Percentiles rank a stretch among this genome's conserved stretches.
phyloP scores from a whole-genome alignment of 2,113 vertebrate genomes.

The Ciconia boyciana region DNA sequence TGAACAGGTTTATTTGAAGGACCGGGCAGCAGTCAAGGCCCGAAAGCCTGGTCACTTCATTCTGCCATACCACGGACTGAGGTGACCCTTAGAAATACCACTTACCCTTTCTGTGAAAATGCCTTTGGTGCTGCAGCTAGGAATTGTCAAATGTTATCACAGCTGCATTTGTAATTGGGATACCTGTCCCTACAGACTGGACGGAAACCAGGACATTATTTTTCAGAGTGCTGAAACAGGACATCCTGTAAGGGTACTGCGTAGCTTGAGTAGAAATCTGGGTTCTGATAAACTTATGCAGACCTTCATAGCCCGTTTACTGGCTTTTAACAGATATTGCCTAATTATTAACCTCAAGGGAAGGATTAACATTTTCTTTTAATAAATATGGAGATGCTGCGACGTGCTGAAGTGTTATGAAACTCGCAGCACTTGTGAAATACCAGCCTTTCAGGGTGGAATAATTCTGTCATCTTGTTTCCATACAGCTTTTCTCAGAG shows the following conservation, averaged over 20 bases:
- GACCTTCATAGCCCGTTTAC: neutral
- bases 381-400: neutral
- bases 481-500: neutral
- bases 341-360: neutral
- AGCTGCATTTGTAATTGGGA: neutral
- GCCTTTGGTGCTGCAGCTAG: neutral
- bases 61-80: neutral
- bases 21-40: neutral
- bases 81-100: neutral
- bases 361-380: neutral
- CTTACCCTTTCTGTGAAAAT: neutral
- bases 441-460: neutral
- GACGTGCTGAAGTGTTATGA: neutral
- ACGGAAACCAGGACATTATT: neutral
- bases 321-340: neutral
- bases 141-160: neutral
- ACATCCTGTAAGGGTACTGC: neutral
- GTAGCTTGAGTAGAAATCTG: neutral
- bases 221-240: neutral
- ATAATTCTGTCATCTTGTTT: slow-evolving; percentile 46
- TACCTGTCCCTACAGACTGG: neutral
- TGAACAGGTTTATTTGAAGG: neutral
- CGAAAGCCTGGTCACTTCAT: neutral
- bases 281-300: neutral
- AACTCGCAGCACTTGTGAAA: neutral